phyloP scores from a whole-genome alignment of 2,797 vertebrate genomes.

The Euthynnus affinis region DNA sequence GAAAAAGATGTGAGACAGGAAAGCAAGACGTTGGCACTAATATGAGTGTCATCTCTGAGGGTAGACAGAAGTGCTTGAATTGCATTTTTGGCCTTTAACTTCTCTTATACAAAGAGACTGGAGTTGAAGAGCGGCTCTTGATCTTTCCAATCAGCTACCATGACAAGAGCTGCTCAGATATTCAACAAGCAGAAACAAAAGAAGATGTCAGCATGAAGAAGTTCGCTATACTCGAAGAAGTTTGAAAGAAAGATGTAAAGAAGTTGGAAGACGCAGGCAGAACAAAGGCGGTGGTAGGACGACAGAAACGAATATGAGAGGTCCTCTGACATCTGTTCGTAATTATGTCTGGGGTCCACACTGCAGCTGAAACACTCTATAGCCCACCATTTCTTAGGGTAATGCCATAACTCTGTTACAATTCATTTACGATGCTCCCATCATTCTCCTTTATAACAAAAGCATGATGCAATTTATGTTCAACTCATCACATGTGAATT shows the following conservation, averaged over 20 bases:
- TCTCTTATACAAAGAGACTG: constrained; percentile 66
- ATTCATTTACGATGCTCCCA: constrained; percentile 20
- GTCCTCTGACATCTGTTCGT: constrained; percentile 70
- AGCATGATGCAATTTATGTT: constrained; percentile 28
- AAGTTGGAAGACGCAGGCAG: constrained; percentile 58
- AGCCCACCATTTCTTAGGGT: constrained; percentile 49
- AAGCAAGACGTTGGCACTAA: constrained; percentile 71
- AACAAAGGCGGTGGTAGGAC: constrained; percentile 55
- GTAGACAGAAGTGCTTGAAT: constrained; percentile 78
- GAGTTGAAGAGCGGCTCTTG: constrained; percentile 71
- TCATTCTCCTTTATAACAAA: constrained; percentile 29
- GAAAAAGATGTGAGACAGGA: constrained; percentile 64
- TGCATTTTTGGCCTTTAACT: constrained; percentile 78
- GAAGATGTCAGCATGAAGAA: constrained; percentile 67
- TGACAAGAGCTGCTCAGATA: constrained; percentile 77
- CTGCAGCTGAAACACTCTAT: constrained; percentile 52
- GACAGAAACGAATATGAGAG: constrained; percentile 51
- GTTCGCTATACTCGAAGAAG: constrained; percentile 58
- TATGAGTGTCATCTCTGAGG: constrained; percentile 71
- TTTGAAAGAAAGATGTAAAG: constrained; percentile 60
- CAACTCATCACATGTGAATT: not conserved
- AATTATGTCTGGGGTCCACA: constrained; percentile 66
- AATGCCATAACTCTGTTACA: constrained; percentile 13
- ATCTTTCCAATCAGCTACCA: constrained; percentile 78
- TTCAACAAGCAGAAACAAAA: constrained; percentile 79